phyloP scores from a whole-genome alignment of 1,140 invertebrate genomes.

The Conopomorpha cramerella region DNA sequence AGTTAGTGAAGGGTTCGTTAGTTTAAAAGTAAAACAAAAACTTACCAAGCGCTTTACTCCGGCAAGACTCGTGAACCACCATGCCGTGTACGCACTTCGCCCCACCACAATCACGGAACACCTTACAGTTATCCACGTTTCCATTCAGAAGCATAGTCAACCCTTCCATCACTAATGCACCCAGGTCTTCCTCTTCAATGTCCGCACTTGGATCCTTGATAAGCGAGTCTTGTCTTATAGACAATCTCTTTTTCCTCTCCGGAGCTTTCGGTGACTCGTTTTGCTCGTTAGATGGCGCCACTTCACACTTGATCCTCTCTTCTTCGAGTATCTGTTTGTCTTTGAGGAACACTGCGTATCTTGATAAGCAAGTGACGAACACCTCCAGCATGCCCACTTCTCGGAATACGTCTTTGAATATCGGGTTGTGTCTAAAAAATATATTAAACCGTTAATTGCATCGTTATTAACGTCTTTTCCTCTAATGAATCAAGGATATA shows the following conservation, averaged over 20 bases:
- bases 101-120: conserved; percentile 91
- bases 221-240: conserved; percentile 49
- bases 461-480: too few relatives aligned
- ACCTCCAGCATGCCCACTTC: conserved; percentile 98
- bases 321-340: conserved; percentile 64
- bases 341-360: conserved; percentile 81
- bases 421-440: conserved; percentile 75
- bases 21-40: conserved; percentile 5
- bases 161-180: conserved; percentile 85
- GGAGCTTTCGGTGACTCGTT: conserved; percentile 36
- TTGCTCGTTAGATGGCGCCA: conserved; percentile 13
- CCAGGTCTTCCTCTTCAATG: conserved; percentile 75
- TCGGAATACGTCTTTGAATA: conserved; percentile 97
- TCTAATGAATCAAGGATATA: too few relatives aligned
- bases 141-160: conserved; percentile 78
- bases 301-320: conserved; percentile 23
- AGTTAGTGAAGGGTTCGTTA: too few relatives aligned
- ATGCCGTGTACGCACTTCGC: conserved; percentile 89
- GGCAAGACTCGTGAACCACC: conserved; percentile 83
- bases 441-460: too few relatives aligned
- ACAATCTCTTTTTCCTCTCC: conserved; percentile 36
- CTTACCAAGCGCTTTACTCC: conserved; percentile 75
- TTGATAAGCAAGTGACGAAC: conserved; percentile 89
- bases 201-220: conserved; percentile 49
- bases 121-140: conserved; percentile 87